Evolutionary conservation across 2,797 vertebrate species (phyloP), one percentile per base, ranked within the genome.

Genomic region (Vespertilio murinus): DNA sequence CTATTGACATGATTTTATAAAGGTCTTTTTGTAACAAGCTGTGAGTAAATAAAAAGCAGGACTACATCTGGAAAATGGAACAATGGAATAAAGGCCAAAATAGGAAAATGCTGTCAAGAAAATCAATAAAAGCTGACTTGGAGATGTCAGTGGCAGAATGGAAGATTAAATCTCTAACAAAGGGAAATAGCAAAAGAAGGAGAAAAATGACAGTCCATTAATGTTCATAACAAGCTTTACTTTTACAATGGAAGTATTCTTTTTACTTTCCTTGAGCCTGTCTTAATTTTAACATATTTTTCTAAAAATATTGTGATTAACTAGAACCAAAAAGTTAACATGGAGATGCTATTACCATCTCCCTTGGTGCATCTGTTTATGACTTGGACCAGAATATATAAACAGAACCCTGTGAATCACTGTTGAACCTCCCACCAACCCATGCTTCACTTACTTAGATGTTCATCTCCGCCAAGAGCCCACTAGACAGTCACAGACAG

Each of bases 21-120:
- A 96, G 45, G 65, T 42, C 54, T 94, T 96, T 25, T 42, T 23
- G 13, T 64, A 71, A 79, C 82, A 80, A 80, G 8, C 61, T 88
- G 10, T 75, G 70, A 77, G 88, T 90, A 96, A 97, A 95, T 96
- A 93, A 74, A 96, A 96, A 96, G 61, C 93, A 96, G 73, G 40
- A 94, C 47, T 69, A 42, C 65, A 95, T 96, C 96, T 97, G 95
- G 95, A 95, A 93, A 82, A 77, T 35, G 73, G 89, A 94, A 90
- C 75, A 89, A 75, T n/a, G 83, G 64, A 81, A 91, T 94, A 94
- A 82, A 61, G 74, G 38, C 74, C 65, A 49, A 89, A 95, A 88
- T 33, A 84, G 35, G 42, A 86, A 95, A 96, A 94, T 38, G 69
- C 74, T 52, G 79, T 88, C 69, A 75, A 94, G 56, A 95, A 95